Evolutionary conservation across 2,888 invertebrate genomes (phyloP).

Genomic region (Drosophila quinaria): DNA sequence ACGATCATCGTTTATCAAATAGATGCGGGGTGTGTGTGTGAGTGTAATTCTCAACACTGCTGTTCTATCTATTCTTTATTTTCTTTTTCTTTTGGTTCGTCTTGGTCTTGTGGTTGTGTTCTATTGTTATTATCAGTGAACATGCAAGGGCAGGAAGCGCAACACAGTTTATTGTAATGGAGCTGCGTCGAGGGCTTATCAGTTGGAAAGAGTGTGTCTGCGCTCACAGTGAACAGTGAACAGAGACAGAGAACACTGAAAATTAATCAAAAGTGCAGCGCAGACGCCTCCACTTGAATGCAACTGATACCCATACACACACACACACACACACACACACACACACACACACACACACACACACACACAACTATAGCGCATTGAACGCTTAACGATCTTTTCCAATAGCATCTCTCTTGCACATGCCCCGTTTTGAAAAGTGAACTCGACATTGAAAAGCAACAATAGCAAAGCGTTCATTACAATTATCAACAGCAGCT

Average conservation of each 20-base stretch:
- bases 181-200: slow-evolving; percentile 54
- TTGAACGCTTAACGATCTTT: slow-evolving; percentile 79
- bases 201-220: slow-evolving; percentile 15
- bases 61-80: slow-evolving; percentile 9
- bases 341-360: slow-evolving; percentile 26
- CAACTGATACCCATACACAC: slow-evolving; percentile 38
- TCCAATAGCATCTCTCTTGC: slow-evolving; percentile 59
- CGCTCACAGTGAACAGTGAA: slow-evolving; percentile 6
- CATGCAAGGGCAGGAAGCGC: slow-evolving; percentile 76
- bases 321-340: slow-evolving; percentile 14
- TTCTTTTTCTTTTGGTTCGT: slow-evolving; percentile 14
- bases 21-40: slow-evolving; percentile 28
- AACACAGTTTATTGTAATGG: slow-evolving; percentile 43
- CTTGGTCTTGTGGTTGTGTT: slow-evolving; percentile 23
- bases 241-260: slow-evolving; percentile 34
- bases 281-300: slow-evolving; percentile 74
- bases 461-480: slow-evolving; percentile 56
- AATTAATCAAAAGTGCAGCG: slow-evolving; percentile 74
- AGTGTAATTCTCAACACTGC: slow-evolving; percentile 11
- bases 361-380: slow-evolving; percentile 49
- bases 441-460: slow-evolving; percentile 76
- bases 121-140: slow-evolving; percentile 65
- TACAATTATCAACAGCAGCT: slow-evolving; percentile 39
- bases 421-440: slow-evolving; percentile 72
- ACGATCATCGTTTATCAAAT: slow-evolving; percentile 45